Conservation (phyloP, 2,797 vertebrate species). For the Margarornis squamiger region DNA sequence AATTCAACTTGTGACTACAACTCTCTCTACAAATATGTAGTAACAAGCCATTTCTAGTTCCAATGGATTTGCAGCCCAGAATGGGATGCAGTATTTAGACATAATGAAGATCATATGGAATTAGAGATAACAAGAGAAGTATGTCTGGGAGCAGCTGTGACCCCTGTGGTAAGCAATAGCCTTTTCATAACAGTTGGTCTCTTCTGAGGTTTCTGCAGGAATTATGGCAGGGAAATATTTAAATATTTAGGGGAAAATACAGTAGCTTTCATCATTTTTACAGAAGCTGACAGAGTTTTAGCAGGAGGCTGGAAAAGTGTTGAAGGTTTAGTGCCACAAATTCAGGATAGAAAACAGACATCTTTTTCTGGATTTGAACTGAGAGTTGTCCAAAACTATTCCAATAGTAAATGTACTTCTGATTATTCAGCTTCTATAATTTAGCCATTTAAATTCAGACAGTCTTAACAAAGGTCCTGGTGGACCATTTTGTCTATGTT, state of each 20-base stretch:
- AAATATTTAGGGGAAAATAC: not conserved
- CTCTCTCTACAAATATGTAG: not conserved
- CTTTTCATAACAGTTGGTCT: not conserved
- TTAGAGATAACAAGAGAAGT: not conserved
- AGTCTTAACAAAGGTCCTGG: not conserved
- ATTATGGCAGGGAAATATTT: not conserved
- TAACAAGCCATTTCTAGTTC: not conserved
- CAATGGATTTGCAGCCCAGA: not conserved
- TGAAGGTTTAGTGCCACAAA: not conserved
- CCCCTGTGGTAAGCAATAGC: not conserved
- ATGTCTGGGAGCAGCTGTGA: not conserved
- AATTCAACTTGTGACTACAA: not conserved
- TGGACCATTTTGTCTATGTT: not conserved
- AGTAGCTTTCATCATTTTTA: not conserved
- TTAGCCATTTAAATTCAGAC: not conserved
- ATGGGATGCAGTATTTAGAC: fast-evolving
- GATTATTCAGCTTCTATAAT: not conserved
- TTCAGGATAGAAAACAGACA: not conserved
- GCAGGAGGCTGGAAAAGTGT: not conserved
- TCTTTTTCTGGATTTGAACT: not conserved
- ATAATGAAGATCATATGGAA: not conserved
- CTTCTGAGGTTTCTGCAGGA: not conserved
- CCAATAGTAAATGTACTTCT: not conserved
- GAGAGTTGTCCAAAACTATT: not conserved
- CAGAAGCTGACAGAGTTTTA: not conserved